phyloP scores from a whole-genome alignment of 2,797 vertebrate genomes.

The Lepidocolaptes lacrymiger region DNA sequence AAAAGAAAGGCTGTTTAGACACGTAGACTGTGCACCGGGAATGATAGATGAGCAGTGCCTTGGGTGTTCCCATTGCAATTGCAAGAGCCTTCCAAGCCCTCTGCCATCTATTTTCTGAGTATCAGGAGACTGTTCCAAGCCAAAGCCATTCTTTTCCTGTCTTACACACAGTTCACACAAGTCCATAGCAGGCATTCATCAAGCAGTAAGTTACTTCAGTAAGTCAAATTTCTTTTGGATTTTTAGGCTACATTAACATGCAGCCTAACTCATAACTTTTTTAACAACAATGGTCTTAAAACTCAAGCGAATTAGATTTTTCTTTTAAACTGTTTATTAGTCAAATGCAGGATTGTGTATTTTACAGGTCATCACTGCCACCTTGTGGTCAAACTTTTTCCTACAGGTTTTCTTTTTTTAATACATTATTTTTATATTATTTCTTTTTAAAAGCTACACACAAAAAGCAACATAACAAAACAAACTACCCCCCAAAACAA shows the following conservation, averaged over 20 bases:
- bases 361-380: constrained; percentile 53
- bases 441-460: not conserved
- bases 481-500: not conserved
- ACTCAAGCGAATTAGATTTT: not conserved
- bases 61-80: not conserved
- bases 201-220: not conserved
- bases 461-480: not conserved
- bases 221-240: not conserved
- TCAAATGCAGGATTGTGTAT: not conserved
- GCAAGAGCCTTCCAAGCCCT: not conserved
- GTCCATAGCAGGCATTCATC: not conserved
- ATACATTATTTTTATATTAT: not conserved
- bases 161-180: not conserved
- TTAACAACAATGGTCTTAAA: not conserved
- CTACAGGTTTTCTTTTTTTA: not conserved
- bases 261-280: not conserved
- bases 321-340: not conserved
- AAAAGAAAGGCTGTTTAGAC: not conserved
- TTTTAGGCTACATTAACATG: not conserved
- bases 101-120: not conserved
- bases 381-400: constrained; percentile 12
- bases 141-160: not conserved
- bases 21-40: not conserved
- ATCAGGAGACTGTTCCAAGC: not conserved
- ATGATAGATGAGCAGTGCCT: not conserved